Conservation (phyloP, 1,140 invertebrate species). For the Linepithema humile region DNA sequence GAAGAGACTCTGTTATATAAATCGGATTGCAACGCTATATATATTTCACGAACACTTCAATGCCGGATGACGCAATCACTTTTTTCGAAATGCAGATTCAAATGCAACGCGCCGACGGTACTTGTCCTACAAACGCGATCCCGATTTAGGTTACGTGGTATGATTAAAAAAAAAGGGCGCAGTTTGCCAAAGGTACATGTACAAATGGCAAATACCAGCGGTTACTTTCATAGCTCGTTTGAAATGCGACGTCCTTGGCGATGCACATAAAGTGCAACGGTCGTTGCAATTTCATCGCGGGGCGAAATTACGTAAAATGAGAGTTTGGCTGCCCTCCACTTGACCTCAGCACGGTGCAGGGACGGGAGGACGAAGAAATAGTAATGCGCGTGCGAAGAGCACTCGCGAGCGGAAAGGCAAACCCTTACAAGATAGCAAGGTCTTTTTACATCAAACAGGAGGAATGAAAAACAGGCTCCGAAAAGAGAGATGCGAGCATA, state of each 20-base stretch:
- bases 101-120: neutral
- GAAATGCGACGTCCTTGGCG: neutral
- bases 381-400: neutral
- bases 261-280: conserved; percentile 11
- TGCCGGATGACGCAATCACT: conserved; percentile 18
- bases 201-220: neutral
- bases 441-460: conserved; percentile 6
- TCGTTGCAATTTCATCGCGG: conserved; percentile 72
- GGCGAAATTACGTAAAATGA: conserved; percentile 76
- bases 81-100: conserved; percentile 12
- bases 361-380: conserved; percentile 12
- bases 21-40: neutral
- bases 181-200: conserved; percentile 13
- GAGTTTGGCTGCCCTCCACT: conserved; percentile 72
- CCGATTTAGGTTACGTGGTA: conserved; percentile 11
- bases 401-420: neutral
- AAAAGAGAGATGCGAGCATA: neutral
- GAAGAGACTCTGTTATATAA: neutral
- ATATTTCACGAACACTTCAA: neutral
- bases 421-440: neutral
- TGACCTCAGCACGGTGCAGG: conserved; percentile 59
- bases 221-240: neutral
- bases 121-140: neutral
- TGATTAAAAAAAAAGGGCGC: conserved; percentile 27
- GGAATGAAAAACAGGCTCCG: neutral